phyloP scores from a whole-genome alignment of 2,888 invertebrate species.

The Steinernema hermaphroditum region DNA sequence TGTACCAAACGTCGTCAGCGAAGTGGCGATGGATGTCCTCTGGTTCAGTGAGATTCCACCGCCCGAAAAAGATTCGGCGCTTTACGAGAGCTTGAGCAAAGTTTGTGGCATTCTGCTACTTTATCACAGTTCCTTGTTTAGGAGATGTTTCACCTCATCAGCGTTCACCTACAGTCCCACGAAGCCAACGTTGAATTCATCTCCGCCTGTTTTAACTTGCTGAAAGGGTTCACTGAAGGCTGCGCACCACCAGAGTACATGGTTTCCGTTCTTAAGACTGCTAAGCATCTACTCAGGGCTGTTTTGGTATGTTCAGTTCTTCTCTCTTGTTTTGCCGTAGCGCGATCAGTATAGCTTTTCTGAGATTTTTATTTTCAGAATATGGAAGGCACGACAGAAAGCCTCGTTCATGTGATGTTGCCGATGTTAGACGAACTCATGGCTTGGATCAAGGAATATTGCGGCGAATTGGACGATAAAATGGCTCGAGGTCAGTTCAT shows the following conservation, averaged over 20 bases:
- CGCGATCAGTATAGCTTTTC: background rate
- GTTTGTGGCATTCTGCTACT: too few species aligned
- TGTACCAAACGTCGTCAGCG: background rate
- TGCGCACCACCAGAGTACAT: background rate
- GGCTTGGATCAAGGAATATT: background rate
- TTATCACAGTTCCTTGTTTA: too few species aligned
- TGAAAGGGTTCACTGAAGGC: background rate
- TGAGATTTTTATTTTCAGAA: background rate
- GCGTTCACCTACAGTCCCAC: background rate
- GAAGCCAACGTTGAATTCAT: background rate
- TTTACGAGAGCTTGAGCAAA: background rate
- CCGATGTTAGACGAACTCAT: background rate
- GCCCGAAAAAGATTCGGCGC: background rate
- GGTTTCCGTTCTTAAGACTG: background rate
- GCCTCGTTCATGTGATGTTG: background rate
- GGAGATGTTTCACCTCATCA: constrained; percentile 5
- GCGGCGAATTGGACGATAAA: background rate
- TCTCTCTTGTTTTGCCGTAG: too few species aligned
- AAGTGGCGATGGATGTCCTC: background rate
- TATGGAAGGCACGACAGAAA: background rate
- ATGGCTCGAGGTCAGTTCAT: too few species aligned
- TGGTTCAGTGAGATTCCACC: background rate
- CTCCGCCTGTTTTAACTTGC: background rate
- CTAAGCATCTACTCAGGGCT: background rate
- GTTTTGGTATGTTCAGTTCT: background rate